Percentiles rank a stretch among this genome's conserved stretches.
Conservation (phyloP, 2,888 invertebrate species). For the Entomobrya multifasciata region DNA sequence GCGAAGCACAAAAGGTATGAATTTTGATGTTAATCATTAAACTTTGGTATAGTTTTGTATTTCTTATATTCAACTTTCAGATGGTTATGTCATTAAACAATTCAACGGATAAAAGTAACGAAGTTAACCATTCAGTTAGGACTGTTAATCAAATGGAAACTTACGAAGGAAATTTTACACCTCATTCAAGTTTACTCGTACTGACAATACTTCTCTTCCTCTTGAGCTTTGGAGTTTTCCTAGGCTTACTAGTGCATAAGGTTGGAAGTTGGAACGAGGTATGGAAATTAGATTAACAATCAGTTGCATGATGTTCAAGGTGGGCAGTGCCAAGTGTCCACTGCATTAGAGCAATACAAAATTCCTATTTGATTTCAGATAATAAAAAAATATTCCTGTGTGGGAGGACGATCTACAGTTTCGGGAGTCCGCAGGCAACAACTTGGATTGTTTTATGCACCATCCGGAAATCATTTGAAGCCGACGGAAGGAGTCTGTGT, state of each 20-base stretch:
- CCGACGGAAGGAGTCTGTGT: slow-evolving; percentile 61
- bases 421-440: too few species aligned
- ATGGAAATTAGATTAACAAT: neutral
- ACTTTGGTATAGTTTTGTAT: neutral
- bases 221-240: slow-evolving; percentile 7
- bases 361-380: slow-evolving; percentile 3
- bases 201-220: slow-evolving; percentile 28
- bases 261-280: slow-evolving; percentile 25
- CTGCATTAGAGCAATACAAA: too few species aligned
- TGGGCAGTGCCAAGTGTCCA: too few species aligned
- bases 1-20: slow-evolving; percentile 54
- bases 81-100: neutral
- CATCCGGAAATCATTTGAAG: too few species aligned
- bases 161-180: neutral
- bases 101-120: too few species aligned
- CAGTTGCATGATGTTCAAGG: too few species aligned
- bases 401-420: neutral
- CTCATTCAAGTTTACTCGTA: slow-evolving; percentile 18
- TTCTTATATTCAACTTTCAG: neutral
- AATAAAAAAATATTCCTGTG: slow-evolving; percentile 46
- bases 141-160: too few species aligned
- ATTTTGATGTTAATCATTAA: neutral
- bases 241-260: slow-evolving; percentile 16
- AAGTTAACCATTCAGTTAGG: neutral
- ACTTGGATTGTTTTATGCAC: too few species aligned